Conservation (phyloP, 92 coral and sea anemone species). For the Epizoanthus ramosus region DNA sequence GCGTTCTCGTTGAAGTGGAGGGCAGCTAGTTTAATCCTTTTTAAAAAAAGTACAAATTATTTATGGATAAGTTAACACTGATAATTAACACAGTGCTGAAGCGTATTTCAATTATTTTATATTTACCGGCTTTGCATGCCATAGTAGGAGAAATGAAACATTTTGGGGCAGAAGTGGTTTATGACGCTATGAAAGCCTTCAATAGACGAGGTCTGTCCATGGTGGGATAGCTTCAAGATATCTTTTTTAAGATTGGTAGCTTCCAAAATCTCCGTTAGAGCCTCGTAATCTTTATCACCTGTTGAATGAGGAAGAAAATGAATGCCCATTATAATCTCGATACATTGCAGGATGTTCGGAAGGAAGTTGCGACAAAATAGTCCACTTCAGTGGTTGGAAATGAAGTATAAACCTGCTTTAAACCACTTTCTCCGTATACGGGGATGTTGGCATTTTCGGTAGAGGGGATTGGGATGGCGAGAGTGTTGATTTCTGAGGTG, state of each 20-base stretch:
- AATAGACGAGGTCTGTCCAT: background rate
- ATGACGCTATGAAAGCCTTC: slow-evolving; percentile 18
- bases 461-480: background rate
- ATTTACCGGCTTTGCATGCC: slow-evolving; percentile 16
- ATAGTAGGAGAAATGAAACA: slow-evolving; percentile 8
- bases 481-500: background rate
- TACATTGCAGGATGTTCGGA: background rate
- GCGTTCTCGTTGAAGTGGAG: no score
- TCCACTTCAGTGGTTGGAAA: no score
- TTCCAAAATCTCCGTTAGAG: slow-evolving; percentile 8
- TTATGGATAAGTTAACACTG: no score
- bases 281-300: background rate
- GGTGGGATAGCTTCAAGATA: background rate
- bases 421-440: background rate
- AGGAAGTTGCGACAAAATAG: no score
- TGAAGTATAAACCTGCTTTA: background rate
- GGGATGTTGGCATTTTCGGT: background rate
- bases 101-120: no score
- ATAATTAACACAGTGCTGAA: no score
- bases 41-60: no score
- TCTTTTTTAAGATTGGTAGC: background rate
- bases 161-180: slow-evolving; percentile 17
- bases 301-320: background rate
- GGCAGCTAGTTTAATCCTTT: no score
- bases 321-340: background rate